Conservation (phyloP, 2,888 invertebrate species). For the Lasioglossum zephyrum region DNA sequence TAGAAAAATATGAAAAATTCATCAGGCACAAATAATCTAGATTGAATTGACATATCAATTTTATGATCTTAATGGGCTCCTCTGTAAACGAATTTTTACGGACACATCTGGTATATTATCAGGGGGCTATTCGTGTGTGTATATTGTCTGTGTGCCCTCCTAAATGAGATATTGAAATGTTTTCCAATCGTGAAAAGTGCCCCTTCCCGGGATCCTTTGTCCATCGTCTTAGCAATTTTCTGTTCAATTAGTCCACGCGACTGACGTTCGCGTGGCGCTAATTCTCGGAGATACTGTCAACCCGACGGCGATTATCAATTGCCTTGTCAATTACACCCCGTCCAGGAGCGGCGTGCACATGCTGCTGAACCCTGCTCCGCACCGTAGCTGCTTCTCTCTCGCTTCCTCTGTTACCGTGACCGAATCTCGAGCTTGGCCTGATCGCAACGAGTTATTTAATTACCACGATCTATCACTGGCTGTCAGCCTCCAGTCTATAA, state of each 20-base stretch:
- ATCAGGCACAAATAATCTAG: too few relatives aligned
- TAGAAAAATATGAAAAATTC: background rate
- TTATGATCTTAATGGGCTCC: background rate
- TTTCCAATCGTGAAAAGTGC: background rate
- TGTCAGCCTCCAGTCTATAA: constrained; percentile 82
- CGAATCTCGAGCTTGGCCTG: constrained; percentile 76
- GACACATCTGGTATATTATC: background rate
- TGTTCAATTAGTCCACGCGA: constrained; percentile 52
- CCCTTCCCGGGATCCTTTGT: background rate
- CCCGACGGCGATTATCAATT: constrained; percentile 80
- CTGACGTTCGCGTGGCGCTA: constrained; percentile 62
- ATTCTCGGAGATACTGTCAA: constrained; percentile 77
- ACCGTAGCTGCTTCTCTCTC: background rate
- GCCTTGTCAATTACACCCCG: constrained; percentile 81
- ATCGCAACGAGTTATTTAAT: constrained; percentile 83
- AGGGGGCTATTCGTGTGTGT: background rate
- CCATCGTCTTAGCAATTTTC: constrained; percentile 52
- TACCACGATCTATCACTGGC: constrained; percentile 82
- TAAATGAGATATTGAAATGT: background rate
- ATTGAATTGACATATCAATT: background rate
- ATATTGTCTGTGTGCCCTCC: background rate
- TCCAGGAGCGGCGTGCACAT: constrained; percentile 76
- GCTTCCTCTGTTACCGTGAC: constrained; percentile 51
- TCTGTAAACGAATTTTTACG: background rate
- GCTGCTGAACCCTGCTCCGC: constrained; percentile 66